phyloP scores from a whole-genome alignment of 2,113 vertebrate genomes.

The Menidia beryllina region DNA sequence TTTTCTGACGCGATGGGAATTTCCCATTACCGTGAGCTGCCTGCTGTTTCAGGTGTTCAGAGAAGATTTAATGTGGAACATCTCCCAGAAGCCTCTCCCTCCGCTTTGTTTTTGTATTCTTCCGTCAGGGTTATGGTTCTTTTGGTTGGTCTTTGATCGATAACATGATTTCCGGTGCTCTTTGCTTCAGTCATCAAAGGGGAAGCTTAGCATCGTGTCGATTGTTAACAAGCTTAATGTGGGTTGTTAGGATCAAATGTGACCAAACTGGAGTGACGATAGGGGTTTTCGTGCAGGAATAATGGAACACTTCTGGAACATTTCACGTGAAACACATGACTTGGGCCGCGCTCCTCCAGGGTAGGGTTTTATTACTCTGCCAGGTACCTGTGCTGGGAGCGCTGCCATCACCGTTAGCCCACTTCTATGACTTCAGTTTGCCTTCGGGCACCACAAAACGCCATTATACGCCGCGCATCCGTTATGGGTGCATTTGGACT shows the following conservation, averaged over 20 bases:
- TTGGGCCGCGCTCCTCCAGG: conserved; percentile 33
- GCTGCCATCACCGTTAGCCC: conserved; percentile 45
- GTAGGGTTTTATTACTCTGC: conserved; percentile 66
- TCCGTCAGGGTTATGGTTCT: conserved; percentile 29
- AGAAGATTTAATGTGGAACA: conserved; percentile 46
- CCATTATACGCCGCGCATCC: conserved; percentile 12
- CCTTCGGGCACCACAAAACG: conserved; percentile 37
- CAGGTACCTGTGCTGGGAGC: conserved; percentile 36
- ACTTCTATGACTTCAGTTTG: conserved; percentile 12
- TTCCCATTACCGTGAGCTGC: conserved; percentile 52
- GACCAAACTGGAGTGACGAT: conserved; percentile 10
- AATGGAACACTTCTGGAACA: conserved; percentile 77
- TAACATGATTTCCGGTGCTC: conserved; percentile 38
- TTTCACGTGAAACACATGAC: conserved; percentile 73
- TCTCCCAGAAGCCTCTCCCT: conserved; percentile 37
- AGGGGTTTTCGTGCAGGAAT: conserved; percentile 68
- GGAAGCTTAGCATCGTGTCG: conserved; percentile 29
- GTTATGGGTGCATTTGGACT: conserved; percentile 22
- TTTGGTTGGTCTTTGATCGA: conserved; percentile 71
- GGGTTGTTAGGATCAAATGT: conserved; percentile 50
- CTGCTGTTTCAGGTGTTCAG: conserved; percentile 69
- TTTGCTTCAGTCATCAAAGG: conserved; percentile 58
- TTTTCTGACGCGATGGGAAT: conserved; percentile 61
- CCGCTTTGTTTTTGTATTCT: conserved; percentile 32
- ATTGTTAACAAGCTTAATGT: conserved; percentile 60